Evolutionary conservation across 2,888 invertebrate genomes (phyloP), one percentile per base, ranked within the genome.

Genomic region (Therioaphis trifolii): DNA sequence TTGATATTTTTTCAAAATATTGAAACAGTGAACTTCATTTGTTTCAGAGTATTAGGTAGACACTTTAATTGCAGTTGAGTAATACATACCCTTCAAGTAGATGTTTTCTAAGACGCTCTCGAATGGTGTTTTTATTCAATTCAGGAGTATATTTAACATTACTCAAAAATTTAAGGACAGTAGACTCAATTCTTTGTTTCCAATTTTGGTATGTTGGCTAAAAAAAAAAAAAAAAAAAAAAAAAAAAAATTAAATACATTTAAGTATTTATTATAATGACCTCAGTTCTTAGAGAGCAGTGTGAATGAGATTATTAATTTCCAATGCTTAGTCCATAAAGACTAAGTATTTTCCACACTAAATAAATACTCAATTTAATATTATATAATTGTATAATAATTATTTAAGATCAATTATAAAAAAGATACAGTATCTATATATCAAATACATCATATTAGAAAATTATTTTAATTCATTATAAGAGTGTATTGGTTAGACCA

Each of bases 81-180:
- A 46, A 29, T 55, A 78, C 72, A 63, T 72, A 82, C 82, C 82
- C 82, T 63, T 82, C 72, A 63, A 63, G 35, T 63, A 82, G 72
- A 72, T 82, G 74, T 74, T 82, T 82, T 52, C 63, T 46, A 35
- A 82, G 63, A 35, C 52, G 35, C n/a, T 82, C 82, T 40, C 82
- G 74, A 52, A 82, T 4, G 63, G 18, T 40, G 15, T 82, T 74
- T 66, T 66, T 74, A 63, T 74, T 82, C 24, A 82, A 74, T 52
- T 82, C 82, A 0, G 74, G 74, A 29, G 72, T 82, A 52, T 40
- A 82, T 40, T 66, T 40, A 4, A 74, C 11, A 35, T 72, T 74
- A 40, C 52, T 82, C 35, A 82, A 58, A 66, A 52, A 82, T 52
- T 80, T 82, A 3, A n/a, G 1, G 4, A 66, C 61, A 74, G 49